A percentile compares a stretch with the other conserved stretches of the same genome.
Evolutionary conservation across 2,797 vertebrate species (phyloP).

Genomic region (Pipistrellus kuhlii): DNA sequence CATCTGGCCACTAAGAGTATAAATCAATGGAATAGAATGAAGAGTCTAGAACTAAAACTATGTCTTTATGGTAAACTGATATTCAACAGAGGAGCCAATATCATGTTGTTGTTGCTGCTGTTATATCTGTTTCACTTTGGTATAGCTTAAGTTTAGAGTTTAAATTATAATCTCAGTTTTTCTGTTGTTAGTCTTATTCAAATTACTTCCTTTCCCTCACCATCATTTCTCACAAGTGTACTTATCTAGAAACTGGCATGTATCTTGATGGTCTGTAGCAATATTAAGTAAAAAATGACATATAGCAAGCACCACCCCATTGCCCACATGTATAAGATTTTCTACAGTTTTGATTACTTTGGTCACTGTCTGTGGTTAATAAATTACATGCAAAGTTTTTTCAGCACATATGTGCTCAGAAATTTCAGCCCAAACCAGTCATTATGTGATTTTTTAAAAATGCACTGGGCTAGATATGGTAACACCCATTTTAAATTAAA

Average conservation of each 20-base stretch:
- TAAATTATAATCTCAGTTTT: not conserved
- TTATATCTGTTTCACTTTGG: not conserved
- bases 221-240: not conserved
- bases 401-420: not conserved
- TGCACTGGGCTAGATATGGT: not conserved
- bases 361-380: not conserved
- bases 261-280: not conserved
- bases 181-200: not conserved
- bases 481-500: not conserved
- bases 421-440: constrained; percentile 45
- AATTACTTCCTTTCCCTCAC: not conserved
- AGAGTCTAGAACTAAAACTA: not conserved
- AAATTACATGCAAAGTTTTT: not conserved
- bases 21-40: not conserved
- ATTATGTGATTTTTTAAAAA: constrained; percentile 24
- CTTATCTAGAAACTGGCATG: not conserved
- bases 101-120: not conserved
- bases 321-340: not conserved
- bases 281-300: not conserved
- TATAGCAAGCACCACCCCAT: not conserved
- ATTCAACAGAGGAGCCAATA: not conserved
- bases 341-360: not conserved
- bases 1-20: no score
- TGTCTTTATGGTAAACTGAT: not conserved
- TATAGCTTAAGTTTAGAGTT: not conserved